Base-by-base conservation (phyloP, 2,797 vertebrate species). In the Urophycis tenuis region DNA sequence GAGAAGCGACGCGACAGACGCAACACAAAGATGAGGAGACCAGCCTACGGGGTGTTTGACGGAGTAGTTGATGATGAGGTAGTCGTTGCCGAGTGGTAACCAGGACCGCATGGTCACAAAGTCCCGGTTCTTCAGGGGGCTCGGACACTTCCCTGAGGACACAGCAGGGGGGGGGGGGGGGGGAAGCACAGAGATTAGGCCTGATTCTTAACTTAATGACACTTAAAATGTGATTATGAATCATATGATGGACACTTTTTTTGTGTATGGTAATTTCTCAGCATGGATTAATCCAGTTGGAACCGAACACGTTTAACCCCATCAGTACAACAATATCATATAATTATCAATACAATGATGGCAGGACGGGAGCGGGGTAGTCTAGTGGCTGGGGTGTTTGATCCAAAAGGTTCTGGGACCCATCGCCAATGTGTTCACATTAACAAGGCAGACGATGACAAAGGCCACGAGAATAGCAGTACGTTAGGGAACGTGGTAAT, bases 1-100 rank as follows among this genome's bases (percentile, higher is more conserved):
- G n/a, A n/a, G n/a, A n/a, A n/a, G n/a, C n/a, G n/a, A n/a, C n/a
- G n/a, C n/a, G 15, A 17, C 15, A 25, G 53, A 25, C 6, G 9
- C 22, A 25, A 60, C 2, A 19, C 19, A 25, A 60, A 17, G 53
- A 60, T 5, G 53, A 39, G 36, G 36, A 39, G 36, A 12, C 5
- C 5, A 11, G 10, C 3, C 17, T 90, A 97, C 95, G 86, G 95
- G 94, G 85, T 96, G 94, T 89, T 96, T 96, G 86, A 96, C 95
- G 0, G 96, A 96, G 93, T 95, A 95, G 92, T 96, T 96, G 90
- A 96, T 94, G 87, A 95, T 98, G 88, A 96, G 91, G 91, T 94
- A 97, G 90, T 96, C 93, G 0, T 87, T 93, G 81, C 93, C 95
- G 1, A 97, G 92, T 30, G 95, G 95, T 82, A 97, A 93, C 95